Percentiles rank a stretch among this genome's conserved stretches.
Conservation (phyloP, 2,797 vertebrate genomes). For the Ctenosaura bakeri region DNA sequence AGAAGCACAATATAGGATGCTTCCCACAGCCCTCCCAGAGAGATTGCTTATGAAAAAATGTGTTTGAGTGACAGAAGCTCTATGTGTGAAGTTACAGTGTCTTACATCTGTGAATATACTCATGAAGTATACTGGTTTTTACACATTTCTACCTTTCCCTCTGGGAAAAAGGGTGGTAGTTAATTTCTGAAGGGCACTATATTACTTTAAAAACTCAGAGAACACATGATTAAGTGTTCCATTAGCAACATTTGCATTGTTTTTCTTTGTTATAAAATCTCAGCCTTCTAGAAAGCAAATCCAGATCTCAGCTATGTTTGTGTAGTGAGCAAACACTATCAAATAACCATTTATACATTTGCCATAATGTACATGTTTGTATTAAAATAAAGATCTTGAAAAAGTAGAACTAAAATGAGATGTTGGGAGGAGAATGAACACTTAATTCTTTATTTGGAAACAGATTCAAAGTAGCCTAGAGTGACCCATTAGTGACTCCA, state of each 20-base stretch:
- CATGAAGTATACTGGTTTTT: neutral
- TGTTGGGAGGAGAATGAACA: too few relatives aligned
- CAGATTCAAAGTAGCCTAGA: too few relatives aligned
- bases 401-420: too few relatives aligned
- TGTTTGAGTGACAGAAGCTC: rapidly evolving
- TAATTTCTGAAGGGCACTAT: neutral
- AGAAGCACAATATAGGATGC: too few relatives aligned
- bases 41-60: neutral
- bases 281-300: neutral
- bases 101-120: rapidly evolving
- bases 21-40: neutral
- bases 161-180: slow-evolving; percentile 3
- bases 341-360: too few relatives aligned
- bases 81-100: neutral
- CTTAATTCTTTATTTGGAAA: too few relatives aligned
- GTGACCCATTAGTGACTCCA: too few relatives aligned
- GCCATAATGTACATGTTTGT: too few relatives aligned
- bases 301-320: slow-evolving; percentile 34
- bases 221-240: slow-evolving; percentile 2
- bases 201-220: slow-evolving; percentile 3
- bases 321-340: too few relatives aligned
- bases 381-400: too few relatives aligned
- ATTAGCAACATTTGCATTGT: slow-evolving; percentile 24
- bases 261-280: neutral
- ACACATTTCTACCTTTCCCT: slow-evolving; percentile 21